Base-by-base conservation (phyloP, 2,797 vertebrate genomes). In the Urosaurus nigricauda region DNA sequence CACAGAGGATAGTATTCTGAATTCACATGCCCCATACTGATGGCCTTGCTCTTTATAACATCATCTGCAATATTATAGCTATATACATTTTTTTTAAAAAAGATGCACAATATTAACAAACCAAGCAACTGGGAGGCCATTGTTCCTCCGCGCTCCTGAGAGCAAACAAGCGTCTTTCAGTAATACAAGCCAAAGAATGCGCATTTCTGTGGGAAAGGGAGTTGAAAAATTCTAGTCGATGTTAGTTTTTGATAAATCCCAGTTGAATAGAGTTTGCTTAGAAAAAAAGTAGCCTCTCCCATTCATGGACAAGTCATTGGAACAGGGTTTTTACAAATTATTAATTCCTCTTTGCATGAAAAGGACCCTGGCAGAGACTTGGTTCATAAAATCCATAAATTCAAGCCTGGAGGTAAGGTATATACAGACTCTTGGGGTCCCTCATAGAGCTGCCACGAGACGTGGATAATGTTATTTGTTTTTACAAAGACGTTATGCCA, bases 71-170 rank as follows among this genome's bases (percentile, higher is more conserved):
- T 75, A 60, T 47, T 60, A 88, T 89, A 84, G 92, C 87, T 93
- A 94, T 93, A 77, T 89, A 93, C 94, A 91, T 68, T 5, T 78
- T 87, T 51, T 12, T 60, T 35, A 32, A 82, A 83, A 0, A 14
- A 94, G 94, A 94, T 94, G 91, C 93, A 96, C 91, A 94, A 5
- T 91, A 90, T 94, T 80, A 92, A 94, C 93, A 95, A 81, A 53
- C 5, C 0, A 6, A 43, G 14, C 85, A 87, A 1, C 0, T 63
- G 75, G 86, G 51, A 91, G 85, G 71, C 74, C 70, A 75, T 0
- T 3, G 0, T 75, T 89, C 60, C 58, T 0, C 80, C 24, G n/a
- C 83, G 79, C 88, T 93, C 79, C 92, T 93, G 89, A 0, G 88
- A 90, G 94, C 92, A 83, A 90, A 89, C 90, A 47, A 92, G 88